phyloP scores from a whole-genome alignment of 2,113 vertebrate species.

The Cygnus atratus region DNA sequence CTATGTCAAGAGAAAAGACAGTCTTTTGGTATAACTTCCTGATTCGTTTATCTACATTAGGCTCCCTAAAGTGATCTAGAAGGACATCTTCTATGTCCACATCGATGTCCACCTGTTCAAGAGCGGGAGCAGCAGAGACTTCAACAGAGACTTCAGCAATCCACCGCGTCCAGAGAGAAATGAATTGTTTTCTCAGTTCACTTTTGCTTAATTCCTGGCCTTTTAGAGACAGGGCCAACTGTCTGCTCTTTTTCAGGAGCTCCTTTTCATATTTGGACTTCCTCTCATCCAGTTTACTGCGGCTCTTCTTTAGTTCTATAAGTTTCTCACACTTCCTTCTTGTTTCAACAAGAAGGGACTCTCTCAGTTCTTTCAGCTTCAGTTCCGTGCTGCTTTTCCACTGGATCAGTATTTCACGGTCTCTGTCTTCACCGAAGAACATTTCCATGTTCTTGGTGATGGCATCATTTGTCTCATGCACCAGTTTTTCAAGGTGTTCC shows the following conservation, averaged over 20 bases:
- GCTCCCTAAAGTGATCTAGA: slow-evolving; percentile 2
- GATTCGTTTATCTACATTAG: not conserved
- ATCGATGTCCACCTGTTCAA: not conserved
- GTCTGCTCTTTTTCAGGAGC: slow-evolving; percentile 50
- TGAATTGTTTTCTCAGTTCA: slow-evolving; percentile 42
- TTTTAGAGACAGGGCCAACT: slow-evolving; percentile 37
- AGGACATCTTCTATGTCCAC: slow-evolving; percentile 52
- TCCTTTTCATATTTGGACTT: not conserved
- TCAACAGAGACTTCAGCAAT: slow-evolving; percentile 17
- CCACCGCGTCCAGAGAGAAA: slow-evolving; percentile 24
- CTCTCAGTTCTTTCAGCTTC: slow-evolving; percentile 31
- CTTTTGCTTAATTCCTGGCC: not conserved
- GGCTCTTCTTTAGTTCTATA: not conserved
- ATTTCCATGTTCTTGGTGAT: slow-evolving; percentile 37
- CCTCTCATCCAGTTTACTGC: slow-evolving; percentile 4
- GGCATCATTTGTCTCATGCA: not conserved
- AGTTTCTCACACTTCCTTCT: slow-evolving; percentile 43
- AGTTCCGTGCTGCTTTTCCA: slow-evolving; percentile 46
- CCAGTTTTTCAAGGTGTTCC: not conserved
- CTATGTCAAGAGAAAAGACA: not conserved
- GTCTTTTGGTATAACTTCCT: rapidly evolving
- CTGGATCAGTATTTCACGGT: slow-evolving; percentile 58
- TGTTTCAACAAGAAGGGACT: slow-evolving; percentile 13
- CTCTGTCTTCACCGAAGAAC: slow-evolving; percentile 61
- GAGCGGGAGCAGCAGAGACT: not conserved